A percentile compares a stretch with the other conserved stretches of the same genome.
phyloP scores from a whole-genome alignment of 2,888 invertebrate genomes.

The Tetropium fuscum region DNA sequence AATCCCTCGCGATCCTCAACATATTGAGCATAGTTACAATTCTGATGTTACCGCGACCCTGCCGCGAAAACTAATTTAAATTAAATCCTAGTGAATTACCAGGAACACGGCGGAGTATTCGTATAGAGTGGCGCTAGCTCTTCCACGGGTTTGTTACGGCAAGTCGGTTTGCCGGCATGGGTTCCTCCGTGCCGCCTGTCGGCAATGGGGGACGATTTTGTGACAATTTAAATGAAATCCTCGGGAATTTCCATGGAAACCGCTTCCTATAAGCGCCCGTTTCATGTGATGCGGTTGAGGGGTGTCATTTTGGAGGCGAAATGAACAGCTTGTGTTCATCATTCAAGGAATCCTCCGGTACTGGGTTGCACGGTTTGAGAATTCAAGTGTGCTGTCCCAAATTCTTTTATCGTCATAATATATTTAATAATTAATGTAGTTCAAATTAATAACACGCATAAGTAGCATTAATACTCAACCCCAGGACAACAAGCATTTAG shows the following conservation, averaged over 20 bases:
- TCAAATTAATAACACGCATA: no score
- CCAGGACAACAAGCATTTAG: no score
- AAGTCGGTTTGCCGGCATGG: neutral
- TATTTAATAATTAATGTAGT: no score
- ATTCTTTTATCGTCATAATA: no score
- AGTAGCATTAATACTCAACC: no score
- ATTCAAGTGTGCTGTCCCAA: no score
- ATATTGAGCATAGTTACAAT: slow-evolving; percentile 60
- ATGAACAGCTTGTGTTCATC: neutral
- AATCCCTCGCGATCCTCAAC: slow-evolving; percentile 48
- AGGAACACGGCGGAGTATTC: slow-evolving; percentile 46
- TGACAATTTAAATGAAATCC: slow-evolving; percentile 65
- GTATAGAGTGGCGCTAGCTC: slow-evolving; percentile 30
- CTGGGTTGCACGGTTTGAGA: no score
- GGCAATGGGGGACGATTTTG: slow-evolving; percentile 26
- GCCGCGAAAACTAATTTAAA: slow-evolving; percentile 77
- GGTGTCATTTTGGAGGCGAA: neutral
- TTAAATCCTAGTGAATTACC: slow-evolving; percentile 83
- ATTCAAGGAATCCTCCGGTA: no score
- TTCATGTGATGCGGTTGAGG: slow-evolving; percentile 20
- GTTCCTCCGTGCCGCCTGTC: neutral
- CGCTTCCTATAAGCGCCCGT: slow-evolving; percentile 42
- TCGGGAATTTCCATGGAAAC: slow-evolving; percentile 65
- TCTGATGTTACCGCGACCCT: slow-evolving; percentile 59
- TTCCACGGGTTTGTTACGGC: neutral